These are phyloP conservation scores for Sternotherus odoratus DNA, from an alignment of 2,797 vertebrate species.

Conservation along the genomic window DNA sequence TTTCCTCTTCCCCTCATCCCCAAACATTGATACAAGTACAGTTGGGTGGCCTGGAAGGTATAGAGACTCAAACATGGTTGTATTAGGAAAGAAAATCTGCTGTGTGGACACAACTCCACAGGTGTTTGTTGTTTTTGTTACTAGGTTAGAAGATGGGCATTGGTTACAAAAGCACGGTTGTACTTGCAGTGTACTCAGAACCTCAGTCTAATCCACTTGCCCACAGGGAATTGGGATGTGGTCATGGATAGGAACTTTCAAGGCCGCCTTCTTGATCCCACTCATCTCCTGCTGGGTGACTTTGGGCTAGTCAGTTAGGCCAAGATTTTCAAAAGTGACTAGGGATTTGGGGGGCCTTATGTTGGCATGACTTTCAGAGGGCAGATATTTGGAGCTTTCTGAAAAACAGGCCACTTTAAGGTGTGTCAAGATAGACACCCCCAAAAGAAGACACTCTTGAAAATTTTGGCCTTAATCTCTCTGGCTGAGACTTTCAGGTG, in stretches of 20 bases:
- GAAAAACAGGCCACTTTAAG: not conserved
- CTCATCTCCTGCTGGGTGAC: not conserved
- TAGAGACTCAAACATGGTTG: not conserved
- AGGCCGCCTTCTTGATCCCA: not conserved
- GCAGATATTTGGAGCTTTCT: not conserved
- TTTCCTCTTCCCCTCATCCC: too few relatives aligned
- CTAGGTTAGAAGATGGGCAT: not conserved
- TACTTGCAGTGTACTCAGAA: not conserved
- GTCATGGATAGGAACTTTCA: not conserved
- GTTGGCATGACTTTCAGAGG: not conserved
- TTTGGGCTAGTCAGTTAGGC: not conserved
- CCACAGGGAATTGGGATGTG: slow-evolving; percentile 16
- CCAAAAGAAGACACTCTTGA: not conserved
- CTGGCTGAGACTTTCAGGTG: not conserved
- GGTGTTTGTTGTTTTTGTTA: too few relatives aligned
- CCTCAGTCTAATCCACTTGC: slow-evolving; percentile 10
- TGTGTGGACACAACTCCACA: not conserved
- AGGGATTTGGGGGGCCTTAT: not conserved
- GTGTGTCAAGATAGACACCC: not conserved
- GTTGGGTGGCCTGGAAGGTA: not conserved
- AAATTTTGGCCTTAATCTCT: not conserved
- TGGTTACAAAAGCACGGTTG: not conserved
- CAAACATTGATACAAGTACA: not conserved
- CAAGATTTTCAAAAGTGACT: not conserved
- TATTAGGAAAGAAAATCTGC: not conserved